phyloP scores from a whole-genome alignment of 2,113 vertebrate species.

The Panthera tigris region DNA sequence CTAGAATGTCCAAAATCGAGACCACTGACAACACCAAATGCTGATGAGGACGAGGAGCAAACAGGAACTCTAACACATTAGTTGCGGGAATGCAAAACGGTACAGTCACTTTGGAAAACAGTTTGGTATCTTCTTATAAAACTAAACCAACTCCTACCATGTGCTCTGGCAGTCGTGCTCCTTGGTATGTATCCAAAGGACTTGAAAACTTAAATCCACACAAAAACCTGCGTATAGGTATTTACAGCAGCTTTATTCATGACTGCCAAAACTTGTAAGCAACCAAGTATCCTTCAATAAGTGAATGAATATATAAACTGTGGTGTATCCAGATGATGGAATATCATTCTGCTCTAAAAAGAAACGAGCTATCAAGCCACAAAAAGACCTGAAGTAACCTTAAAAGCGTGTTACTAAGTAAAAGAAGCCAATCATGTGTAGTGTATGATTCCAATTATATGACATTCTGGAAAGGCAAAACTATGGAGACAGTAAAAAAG shows the following conservation, averaged over 20 bases:
- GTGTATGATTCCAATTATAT: background rate
- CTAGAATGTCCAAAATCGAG: background rate
- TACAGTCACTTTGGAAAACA: background rate
- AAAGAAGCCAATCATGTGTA: background rate
- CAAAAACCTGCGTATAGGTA: background rate
- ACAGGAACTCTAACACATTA: background rate
- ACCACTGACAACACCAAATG: background rate
- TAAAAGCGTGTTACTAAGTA: background rate
- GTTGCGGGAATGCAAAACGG: background rate
- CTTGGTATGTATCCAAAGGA: background rate
- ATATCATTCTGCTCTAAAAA: background rate
- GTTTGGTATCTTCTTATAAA: background rate
- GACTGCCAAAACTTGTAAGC: background rate
- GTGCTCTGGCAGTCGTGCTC: background rate
- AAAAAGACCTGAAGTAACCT: background rate
- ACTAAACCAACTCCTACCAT: background rate
- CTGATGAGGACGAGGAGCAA: background rate
- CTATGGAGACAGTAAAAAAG: background rate
- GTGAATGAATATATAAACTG: background rate
- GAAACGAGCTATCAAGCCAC: background rate
- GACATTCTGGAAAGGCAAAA: background rate
- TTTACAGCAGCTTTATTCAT: background rate
- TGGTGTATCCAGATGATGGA: background rate
- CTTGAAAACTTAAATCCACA: background rate
- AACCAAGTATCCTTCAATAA: background rate